Evolutionary conservation across 23 tunicate species (phyloP).

Genomic region (Diplosoma virens): DNA sequence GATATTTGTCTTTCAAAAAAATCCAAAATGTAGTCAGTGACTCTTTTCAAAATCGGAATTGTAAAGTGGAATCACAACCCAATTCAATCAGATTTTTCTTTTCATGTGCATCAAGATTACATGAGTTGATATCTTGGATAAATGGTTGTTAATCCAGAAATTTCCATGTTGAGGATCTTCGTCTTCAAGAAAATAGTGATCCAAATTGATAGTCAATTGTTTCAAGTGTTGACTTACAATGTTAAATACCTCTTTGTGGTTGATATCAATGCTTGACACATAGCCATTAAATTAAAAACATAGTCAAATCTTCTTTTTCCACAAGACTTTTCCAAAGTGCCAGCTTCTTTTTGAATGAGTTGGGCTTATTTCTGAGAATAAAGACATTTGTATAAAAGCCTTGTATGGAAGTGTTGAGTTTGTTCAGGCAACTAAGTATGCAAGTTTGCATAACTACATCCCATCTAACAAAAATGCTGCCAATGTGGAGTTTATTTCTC

Average conservation of each 20-base stretch:
- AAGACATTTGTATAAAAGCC: conserved; percentile 7
- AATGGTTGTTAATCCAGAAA: conserved; percentile 1
- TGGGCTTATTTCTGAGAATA: background rate
- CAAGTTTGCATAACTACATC: background rate
- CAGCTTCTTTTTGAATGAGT: conserved; percentile 12
- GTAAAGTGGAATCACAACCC: conserved; percentile 1
- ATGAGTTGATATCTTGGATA: background rate
- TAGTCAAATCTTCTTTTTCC: background rate
- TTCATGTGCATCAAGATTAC: background rate
- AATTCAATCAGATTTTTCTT: background rate
- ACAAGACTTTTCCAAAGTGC: conserved; percentile 7
- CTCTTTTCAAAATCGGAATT: background rate
- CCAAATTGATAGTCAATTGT: background rate
- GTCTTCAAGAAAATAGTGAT: background rate
- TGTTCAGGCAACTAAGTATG: background rate
- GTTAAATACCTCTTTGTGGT: background rate
- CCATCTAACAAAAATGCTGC: background rate
- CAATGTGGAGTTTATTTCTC: conserved; percentile 1
- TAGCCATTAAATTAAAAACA: background rate
- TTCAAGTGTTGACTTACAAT: conserved; percentile 17
- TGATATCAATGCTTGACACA: background rate
- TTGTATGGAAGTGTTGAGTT: background rate
- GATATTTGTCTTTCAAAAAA: background rate
- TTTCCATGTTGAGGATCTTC: conserved; percentile 14
- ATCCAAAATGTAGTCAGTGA: background rate